These are phyloP conservation scores for Lamellibrachia columna DNA, from an alignment of 2,888 invertebrate species.

Conservation along the genomic window DNA sequence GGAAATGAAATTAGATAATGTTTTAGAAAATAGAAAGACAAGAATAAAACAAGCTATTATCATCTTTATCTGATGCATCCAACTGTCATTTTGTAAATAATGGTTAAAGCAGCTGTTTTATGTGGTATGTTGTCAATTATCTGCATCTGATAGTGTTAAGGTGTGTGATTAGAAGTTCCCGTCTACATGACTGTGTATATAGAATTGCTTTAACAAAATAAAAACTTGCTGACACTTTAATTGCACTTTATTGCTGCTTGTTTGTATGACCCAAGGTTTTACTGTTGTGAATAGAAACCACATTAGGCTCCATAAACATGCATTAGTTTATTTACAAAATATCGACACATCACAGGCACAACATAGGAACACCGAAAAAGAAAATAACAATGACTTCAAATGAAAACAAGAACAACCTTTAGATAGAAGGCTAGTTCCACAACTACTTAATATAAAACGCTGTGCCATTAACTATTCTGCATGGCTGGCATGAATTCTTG, in stretches of 20 bases:
- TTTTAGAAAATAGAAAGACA: background rate
- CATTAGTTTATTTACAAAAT: background rate
- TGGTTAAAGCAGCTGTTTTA: background rate
- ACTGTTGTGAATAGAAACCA: background rate
- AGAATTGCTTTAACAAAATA: background rate
- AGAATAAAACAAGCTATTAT: background rate
- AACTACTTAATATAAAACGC: background rate
- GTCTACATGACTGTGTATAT: background rate
- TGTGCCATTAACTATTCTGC: no score
- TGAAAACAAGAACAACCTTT: background rate
- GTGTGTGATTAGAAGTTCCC: background rate
- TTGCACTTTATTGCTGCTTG: background rate
- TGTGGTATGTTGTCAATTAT: background rate
- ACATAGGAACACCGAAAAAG: background rate
- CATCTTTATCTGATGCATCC: background rate
- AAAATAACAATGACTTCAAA: background rate
- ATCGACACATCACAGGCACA: background rate
- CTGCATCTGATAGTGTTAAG: background rate
- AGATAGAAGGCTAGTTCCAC: background rate
- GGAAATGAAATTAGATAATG: background rate
- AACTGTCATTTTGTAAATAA: background rate
- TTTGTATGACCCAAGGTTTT: background rate
- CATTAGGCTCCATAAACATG: background rate
- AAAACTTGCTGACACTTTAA: background rate
- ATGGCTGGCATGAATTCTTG: no score